phyloP scores from a whole-genome alignment of 2,113 vertebrate species.

The Oreocharis arfaki region DNA sequence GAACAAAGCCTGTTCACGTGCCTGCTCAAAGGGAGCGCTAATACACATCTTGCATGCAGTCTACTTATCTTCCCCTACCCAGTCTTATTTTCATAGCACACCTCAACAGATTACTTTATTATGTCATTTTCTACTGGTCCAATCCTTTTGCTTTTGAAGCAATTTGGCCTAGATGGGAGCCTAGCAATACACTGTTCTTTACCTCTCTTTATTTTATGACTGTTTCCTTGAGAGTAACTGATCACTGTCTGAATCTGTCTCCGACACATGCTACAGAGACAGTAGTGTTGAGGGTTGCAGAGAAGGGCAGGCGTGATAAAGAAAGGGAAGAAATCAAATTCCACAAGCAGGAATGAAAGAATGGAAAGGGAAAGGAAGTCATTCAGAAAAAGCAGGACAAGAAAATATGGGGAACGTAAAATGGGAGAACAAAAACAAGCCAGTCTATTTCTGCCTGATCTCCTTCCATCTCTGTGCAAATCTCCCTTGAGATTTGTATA shows the following conservation, averaged over 20 bases:
- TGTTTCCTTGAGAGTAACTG: not conserved
- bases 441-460: not conserved
- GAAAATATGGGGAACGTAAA: not conserved
- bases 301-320: not conserved
- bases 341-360: not conserved
- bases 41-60: not conserved
- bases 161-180: not conserved
- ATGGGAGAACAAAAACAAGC: not conserved
- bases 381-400: not conserved
- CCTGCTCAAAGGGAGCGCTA: not conserved
- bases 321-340: not conserved
- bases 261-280: not conserved
- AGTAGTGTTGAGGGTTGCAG: not conserved
- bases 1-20: not conserved
- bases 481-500: not conserved
- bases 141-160: not conserved
- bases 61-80: not conserved
- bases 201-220: not conserved
- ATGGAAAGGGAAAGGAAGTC: not conserved
- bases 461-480: not conserved
- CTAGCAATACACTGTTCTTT: not conserved
- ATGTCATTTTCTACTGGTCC: not conserved
- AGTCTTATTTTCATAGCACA: not conserved
- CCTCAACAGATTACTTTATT: not conserved
- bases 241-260: not conserved